Evolutionary conservation across 2,888 invertebrate genomes (phyloP).

Genomic region (Diaprepes abbreviatus): DNA sequence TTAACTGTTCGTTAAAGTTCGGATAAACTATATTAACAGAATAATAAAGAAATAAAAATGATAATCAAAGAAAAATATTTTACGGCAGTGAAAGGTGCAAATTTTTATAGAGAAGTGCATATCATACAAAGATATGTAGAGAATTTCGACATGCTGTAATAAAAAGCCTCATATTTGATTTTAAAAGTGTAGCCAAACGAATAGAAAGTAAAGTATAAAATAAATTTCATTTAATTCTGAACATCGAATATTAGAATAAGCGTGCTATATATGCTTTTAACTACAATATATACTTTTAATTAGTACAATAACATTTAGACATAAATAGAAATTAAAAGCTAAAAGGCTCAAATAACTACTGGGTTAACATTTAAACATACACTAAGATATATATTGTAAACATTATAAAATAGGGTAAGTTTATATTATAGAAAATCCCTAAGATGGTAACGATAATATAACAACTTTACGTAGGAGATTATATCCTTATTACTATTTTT

Average conservation of each 20-base stretch:
- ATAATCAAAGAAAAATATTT: background rate
- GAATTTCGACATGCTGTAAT: background rate
- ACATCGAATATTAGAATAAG: background rate
- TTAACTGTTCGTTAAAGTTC: too few relatives aligned
- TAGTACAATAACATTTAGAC: background rate
- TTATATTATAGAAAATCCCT: too few relatives aligned
- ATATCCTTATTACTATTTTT: too few relatives aligned
- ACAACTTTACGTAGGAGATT: too few relatives aligned
- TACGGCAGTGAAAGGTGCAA: background rate
- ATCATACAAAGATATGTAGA: background rate
- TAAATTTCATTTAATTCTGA: background rate
- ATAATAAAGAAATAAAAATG: too few relatives aligned
- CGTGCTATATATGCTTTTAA: background rate
- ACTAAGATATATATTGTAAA: background rate
- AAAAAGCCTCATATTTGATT: background rate
- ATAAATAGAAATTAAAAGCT: background rate
- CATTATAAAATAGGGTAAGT: too few relatives aligned
- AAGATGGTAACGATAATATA: too few relatives aligned
- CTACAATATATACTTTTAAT: background rate
- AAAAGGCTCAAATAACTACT: background rate
- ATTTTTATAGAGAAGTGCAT: background rate
- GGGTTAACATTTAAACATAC: constrained; percentile 2
- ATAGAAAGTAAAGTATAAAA: background rate
- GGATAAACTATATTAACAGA: too few relatives aligned
- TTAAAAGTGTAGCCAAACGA: background rate